Evolutionary conservation across 2,113 vertebrate genomes (phyloP), one percentile per base, ranked within the genome.

Genomic region (Panthera leo): DNA sequence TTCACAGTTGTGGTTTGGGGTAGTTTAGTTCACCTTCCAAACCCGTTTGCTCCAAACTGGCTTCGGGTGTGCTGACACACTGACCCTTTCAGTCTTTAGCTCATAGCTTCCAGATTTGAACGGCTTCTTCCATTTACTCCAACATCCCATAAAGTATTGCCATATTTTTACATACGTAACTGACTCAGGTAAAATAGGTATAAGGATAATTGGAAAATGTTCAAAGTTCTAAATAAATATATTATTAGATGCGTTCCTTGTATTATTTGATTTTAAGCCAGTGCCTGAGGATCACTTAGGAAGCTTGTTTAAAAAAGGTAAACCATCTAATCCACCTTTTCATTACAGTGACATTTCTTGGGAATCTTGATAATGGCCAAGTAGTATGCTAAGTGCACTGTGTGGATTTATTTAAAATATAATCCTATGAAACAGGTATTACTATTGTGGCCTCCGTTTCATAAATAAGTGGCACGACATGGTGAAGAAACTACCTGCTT

Each of bases 181-280:
- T 79, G 31, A 79, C 34, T 53, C 48, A 79, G 16, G 10, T 79
- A 53, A 79, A 79, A 79, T 19, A 79, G 48, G 31, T 53, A 53
- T 2, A 79, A 79, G 48, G 18, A n/a, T 21, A 53, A 53, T 18
- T 53, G 2, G 53, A n/a, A 79, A 80, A 91, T 42, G 34, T 88
- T 79, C 36, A 10, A 53, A 86, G 31, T 70, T 83, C 31, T 53
- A 61, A 87, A 58, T 48, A 71, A 53, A 85, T 84, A 67, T 51
- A 78, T 68, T 75, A 67, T 85, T 89, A 90, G 31, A 61, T 85
- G 39, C 86, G 55, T 96, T 96, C 51, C 34, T 73, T 84, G 75
- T 61, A 70, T 45, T 11, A 71, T 63, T 84, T 39, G 23, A 29
- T 82, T 86, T 86, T 53, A 92, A 89, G 71, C 45, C 75, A 78